Percentiles rank a stretch among this genome's conserved stretches.
phyloP scores from a whole-genome alignment of 2,113 vertebrate species.

The Himantopus leucocephalus region DNA sequence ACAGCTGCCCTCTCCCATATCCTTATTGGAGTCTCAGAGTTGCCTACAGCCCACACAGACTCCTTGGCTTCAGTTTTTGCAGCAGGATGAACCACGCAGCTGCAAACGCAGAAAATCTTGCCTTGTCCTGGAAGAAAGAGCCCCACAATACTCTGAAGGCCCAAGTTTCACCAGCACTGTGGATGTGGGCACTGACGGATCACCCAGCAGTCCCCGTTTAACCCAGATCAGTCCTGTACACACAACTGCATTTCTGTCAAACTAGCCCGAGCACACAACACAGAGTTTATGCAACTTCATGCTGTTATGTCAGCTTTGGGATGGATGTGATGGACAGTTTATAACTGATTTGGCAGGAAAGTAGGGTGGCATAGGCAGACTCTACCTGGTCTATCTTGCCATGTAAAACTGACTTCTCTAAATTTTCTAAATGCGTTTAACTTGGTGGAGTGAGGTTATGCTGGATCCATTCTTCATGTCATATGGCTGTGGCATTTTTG shows the following conservation, averaged over 20 bases:
- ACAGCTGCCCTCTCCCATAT: background rate
- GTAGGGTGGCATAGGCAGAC: background rate
- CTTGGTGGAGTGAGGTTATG: background rate
- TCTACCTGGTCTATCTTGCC: background rate
- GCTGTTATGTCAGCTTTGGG: background rate
- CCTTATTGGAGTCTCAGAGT: background rate
- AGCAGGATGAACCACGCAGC: background rate
- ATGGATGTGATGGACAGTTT: background rate
- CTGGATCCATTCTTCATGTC: background rate
- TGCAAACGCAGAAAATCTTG: background rate
- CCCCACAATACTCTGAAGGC: background rate
- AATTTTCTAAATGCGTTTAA: background rate
- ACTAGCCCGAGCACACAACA: background rate
- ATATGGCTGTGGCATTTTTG: background rate
- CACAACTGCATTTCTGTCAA: background rate
- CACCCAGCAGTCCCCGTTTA: background rate
- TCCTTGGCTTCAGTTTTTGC: background rate
- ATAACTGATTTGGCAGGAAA: background rate
- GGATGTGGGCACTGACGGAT: background rate
- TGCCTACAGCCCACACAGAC: background rate
- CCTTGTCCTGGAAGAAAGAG: background rate
- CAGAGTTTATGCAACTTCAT: background rate
- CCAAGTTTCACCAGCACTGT: background rate
- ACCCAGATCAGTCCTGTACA: background rate
- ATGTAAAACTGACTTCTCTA: background rate